A percentile compares a stretch with the other conserved stretches of the same genome.
Evolutionary conservation across 1,140 invertebrate genomes (phyloP).

Genomic region (Lethrus apterus): DNA sequence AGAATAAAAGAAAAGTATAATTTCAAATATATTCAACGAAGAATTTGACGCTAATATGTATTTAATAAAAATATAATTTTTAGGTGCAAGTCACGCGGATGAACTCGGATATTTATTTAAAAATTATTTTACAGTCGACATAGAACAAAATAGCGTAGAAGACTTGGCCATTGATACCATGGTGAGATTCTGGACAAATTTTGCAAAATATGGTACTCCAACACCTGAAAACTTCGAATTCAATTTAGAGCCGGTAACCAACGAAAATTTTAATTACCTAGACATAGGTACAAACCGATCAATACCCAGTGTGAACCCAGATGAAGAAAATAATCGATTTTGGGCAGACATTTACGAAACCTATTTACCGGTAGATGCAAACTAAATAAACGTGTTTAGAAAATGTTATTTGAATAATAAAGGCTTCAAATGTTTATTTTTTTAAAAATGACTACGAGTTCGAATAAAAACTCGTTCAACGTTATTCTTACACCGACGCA

Average conservation of each 20-base stretch:
- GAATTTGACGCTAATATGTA: background rate
- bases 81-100: conserved; percentile 53
- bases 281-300: background rate
- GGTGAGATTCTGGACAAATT: conserved; percentile 43
- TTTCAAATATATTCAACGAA: background rate
- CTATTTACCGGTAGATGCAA: background rate
- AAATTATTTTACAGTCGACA: conserved; percentile 38
- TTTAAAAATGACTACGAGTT: too few species aligned
- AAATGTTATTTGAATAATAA: too few species aligned
- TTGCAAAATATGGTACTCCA: conserved; percentile 42
- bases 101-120: conserved; percentile 56
- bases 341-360: background rate
- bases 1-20: too few species aligned
- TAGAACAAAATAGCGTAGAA: conserved; percentile 32
- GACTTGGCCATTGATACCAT: conserved; percentile 21
- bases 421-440: too few species aligned
- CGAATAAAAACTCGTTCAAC: too few species aligned
- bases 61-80: background rate
- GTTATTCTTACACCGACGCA: too few species aligned
- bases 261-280: background rate
- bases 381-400: too few species aligned
- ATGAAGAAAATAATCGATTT: background rate
- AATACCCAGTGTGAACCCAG: background rate
- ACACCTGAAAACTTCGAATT: conserved; percentile 17
- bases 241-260: background rate